These are phyloP conservation scores for Autographa gamma DNA, from an alignment of 2,888 invertebrate species.

Conservation along the genomic window DNA sequence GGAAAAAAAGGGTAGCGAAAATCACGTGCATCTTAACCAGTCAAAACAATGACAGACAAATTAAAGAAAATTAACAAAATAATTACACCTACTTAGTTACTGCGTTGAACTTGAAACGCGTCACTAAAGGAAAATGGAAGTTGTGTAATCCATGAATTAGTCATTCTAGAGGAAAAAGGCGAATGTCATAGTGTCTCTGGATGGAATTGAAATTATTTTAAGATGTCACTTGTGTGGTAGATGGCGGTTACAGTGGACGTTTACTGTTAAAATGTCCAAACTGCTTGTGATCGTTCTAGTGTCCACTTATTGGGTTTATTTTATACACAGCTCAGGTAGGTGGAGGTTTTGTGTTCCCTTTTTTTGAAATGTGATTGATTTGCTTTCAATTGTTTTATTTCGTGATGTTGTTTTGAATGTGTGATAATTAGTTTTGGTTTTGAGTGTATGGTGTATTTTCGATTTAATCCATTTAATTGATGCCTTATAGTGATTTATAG, in stretches of 20 bases:
- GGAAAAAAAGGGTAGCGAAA: slow-evolving; percentile 41
- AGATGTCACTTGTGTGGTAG: slow-evolving; percentile 42
- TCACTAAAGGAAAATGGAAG: slow-evolving; percentile 39
- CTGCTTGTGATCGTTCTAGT: slow-evolving; percentile 54
- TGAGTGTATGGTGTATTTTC: no score
- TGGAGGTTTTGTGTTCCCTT: neutral
- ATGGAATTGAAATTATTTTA: slow-evolving; percentile 40
- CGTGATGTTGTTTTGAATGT: neutral
- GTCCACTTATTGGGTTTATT: slow-evolving; percentile 63
- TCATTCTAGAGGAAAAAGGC: slow-evolving; percentile 60
- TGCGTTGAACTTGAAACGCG: slow-evolving; percentile 27
- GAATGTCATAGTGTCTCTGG: slow-evolving; percentile 51
- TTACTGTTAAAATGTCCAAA: slow-evolving; percentile 57
- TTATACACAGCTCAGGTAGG: slow-evolving; percentile 68
- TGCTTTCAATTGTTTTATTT: neutral
- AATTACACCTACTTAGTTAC: slow-evolving; percentile 25
- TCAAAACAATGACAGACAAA: slow-evolving; percentile 22
- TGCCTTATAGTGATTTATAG: no score
- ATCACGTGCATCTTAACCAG: slow-evolving; percentile 35
- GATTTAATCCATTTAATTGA: no score
- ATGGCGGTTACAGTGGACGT: slow-evolving; percentile 35
- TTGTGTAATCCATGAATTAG: slow-evolving; percentile 55
- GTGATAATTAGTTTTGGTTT: no score
- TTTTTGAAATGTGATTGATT: neutral
- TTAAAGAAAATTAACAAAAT: slow-evolving; percentile 29